Evolutionary conservation across 2,888 invertebrate genomes (phyloP), one percentile per base, ranked within the genome.

Genomic region (Synanthedon formicaeformis): DNA sequence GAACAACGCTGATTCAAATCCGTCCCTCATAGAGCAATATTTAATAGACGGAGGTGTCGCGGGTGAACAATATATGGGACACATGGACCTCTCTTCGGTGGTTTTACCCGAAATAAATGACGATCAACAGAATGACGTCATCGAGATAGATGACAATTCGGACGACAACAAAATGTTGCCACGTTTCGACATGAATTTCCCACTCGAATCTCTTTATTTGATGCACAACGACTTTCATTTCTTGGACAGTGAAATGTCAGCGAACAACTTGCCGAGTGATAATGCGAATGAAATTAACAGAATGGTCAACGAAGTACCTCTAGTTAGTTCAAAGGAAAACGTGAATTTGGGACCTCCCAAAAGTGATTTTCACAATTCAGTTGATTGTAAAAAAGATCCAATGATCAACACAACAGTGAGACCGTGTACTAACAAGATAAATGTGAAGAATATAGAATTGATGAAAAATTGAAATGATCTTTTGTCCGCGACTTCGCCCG

Each of bases 201-300:
- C 83, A 1, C 57, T 85, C 2, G 86, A 86, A 54, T 80, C 83
- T 16, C 57, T 86, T 6, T 86, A 83, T 52, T 66, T 84, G 14
- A 82, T 84, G 78, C 85, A 86, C 57, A 85, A 80, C 57, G 87
- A 87, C 56, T 86, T 82, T 54, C 84, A 84, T 63, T 85, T 85
- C 58, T 61, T 86, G 14, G 87, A 87, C 50, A 84, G 75, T 52
- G 85, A 85, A 5, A 65, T 76, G n/a, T 66, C 73, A 0, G 51
- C 66, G 1, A 76, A 69, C 54, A 76, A 62, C 53, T 64, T 76
- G 53, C 63, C 68, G 2, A 66, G 61, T 40, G 81, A 80, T 14
- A 58, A 69, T 0, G 76, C 71, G 0, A 76, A 63, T 55, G 83
- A 83, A 50, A 73, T 79, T 53, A 79, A 74, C 51, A 73, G 84